phyloP scores from a whole-genome alignment of 2,888 invertebrate species.

The Reticulitermes lucifugus region DNA sequence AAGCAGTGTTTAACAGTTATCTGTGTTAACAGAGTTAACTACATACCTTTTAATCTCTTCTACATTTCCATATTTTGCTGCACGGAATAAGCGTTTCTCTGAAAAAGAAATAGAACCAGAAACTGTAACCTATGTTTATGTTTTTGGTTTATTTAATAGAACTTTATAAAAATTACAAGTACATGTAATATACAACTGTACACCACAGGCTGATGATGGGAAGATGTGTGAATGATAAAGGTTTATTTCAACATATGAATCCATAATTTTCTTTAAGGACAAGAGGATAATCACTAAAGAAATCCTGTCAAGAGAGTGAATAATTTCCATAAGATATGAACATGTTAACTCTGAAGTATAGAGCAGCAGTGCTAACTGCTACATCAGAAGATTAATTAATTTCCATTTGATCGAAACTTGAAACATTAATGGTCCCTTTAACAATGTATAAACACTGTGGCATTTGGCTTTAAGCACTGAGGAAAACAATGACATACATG shows the following conservation, averaged over 20 bases:
- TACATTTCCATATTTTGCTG: constrained; percentile 67
- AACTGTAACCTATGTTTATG: not conserved
- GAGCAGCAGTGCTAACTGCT: too few relatives aligned
- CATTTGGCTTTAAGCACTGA: too few relatives aligned
- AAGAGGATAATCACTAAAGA: too few relatives aligned
- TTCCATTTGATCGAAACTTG: too few relatives aligned
- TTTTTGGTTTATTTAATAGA: not conserved
- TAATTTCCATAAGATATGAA: too few relatives aligned
- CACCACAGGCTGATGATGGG: not conserved
- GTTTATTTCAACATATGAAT: not conserved
- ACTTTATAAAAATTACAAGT: not conserved
- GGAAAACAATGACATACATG: too few relatives aligned
- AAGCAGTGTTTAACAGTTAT: not conserved
- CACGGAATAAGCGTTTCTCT: constrained; percentile 67
- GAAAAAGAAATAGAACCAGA: not conserved
- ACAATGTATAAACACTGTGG: too few relatives aligned
- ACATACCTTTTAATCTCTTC: constrained; percentile 65
- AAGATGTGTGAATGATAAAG: not conserved
- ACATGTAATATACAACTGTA: not conserved
- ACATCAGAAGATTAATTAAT: too few relatives aligned
- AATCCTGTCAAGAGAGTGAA: too few relatives aligned
- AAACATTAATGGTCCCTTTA: too few relatives aligned
- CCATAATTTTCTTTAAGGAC: too few relatives aligned
- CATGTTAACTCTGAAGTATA: too few relatives aligned
- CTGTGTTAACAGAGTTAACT: not conserved